Base-by-base conservation (phyloP, 1,140 invertebrate genomes). In the Heliconius congener region DNA sequence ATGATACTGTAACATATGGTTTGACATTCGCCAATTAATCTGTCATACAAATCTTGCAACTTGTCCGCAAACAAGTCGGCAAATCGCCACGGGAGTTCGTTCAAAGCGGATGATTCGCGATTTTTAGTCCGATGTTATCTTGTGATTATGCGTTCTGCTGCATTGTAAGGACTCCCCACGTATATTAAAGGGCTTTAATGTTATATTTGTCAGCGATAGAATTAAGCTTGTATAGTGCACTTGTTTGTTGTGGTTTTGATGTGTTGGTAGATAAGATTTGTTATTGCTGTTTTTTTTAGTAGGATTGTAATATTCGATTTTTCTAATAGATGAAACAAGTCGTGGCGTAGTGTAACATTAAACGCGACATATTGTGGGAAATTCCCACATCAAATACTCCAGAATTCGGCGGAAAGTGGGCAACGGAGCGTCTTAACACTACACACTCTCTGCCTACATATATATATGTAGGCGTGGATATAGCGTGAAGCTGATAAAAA, bases 91-190 rank as follows among this genome's bases (percentile, higher is more conserved):
- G 83, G 89, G 86, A 83, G 81, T 82, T 84, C 82, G 74, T 79
- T 76, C 84, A 86, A 86, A 83, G 84, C 85, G 81, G 81, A 81
- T 93, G 91, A 93, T 74, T 91, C 83, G 89, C 87, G 80, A 86
- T 88, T 91, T 89, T 90, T 86, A 87, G 86, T 85, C 78, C n/a
- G 88, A 90, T 90, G 76, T 83, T 89, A 90, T 91, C 88, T 77
- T 76, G 80, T 93, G 90, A 93, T 91, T 86, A 85, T 90, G 91
- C 90, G 81, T 88, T 91, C 88, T 89, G 83, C 83, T 78, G 78
- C 55, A 85, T 87, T 85, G 80, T 87, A 81, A 79, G 74, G 79
- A 76, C 83, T 81, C 84, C 78, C 84, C 84, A 80, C 83, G 84
- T 85, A 83, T 83, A 81, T 57, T 57, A 78, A 82, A 39, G 77